phyloP scores from a whole-genome alignment of 2,797 vertebrate species.

The Melanogrammus aeglefinus region DNA sequence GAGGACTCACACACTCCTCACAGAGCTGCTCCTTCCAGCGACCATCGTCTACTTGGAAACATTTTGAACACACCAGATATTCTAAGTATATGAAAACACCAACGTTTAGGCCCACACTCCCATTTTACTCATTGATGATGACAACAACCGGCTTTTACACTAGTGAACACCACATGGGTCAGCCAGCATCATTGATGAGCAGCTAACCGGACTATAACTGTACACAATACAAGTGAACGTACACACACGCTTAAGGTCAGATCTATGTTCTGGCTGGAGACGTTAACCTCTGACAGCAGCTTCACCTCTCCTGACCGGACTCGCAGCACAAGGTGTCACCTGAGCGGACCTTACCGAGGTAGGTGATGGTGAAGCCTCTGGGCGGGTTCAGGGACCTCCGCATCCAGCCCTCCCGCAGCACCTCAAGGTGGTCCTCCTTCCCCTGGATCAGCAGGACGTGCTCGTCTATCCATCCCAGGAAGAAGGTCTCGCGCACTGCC shows the following conservation, averaged over 20 bases:
- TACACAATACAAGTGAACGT: neutral
- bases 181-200: neutral
- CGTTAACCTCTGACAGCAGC: neutral
- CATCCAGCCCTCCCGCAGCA: constrained; percentile 90
- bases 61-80: neutral
- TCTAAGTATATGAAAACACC: neutral
- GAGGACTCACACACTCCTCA: neutral
- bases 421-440: constrained; percentile 93
- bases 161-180: neutral
- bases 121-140: too few species aligned
- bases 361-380: constrained; percentile 90
- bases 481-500: constrained; percentile 90
- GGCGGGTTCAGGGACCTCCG: constrained; percentile 89
- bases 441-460: constrained; percentile 94
- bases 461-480: constrained; percentile 96
- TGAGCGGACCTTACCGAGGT: constrained; percentile 81
- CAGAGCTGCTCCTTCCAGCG: neutral
- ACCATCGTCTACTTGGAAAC: neutral
- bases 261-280: neutral
- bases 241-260: neutral
- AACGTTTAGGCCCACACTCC: neutral
- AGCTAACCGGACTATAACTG: neutral
- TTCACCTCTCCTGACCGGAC: neutral
- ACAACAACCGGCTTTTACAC: neutral
- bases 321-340: constrained; percentile 1